phyloP scores from a whole-genome alignment of 2,888 invertebrate species.

The Brachylomia viminalis region DNA sequence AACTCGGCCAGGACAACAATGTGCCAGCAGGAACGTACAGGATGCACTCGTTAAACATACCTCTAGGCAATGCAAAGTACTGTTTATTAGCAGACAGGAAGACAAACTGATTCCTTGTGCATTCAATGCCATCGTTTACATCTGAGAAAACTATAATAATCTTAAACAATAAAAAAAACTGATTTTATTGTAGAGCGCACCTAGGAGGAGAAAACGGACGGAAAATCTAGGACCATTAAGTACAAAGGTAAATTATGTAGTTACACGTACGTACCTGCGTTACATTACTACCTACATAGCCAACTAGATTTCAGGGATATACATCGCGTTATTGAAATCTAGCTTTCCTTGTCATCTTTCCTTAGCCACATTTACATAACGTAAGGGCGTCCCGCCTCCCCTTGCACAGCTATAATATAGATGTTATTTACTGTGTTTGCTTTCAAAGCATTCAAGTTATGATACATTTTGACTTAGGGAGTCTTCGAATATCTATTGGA shows the following conservation, averaged over 20 bases:
- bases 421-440: not conserved
- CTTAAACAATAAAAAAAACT: not conserved
- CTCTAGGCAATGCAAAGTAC: not conserved
- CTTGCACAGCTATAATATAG: not conserved
- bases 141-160: not conserved
- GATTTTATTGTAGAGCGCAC: not conserved
- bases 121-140: slow-evolving; percentile 22
- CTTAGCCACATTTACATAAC: slow-evolving; percentile 12
- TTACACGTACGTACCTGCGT: not conserved
- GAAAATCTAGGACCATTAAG: not conserved
- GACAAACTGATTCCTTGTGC: slow-evolving; percentile 13
- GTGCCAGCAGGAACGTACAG: slow-evolving; percentile 19
- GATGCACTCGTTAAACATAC: slow-evolving; percentile 41
- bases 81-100: slow-evolving; percentile 13
- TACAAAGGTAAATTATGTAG: not conserved
- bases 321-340: not conserved
- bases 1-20: not conserved
- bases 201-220: not conserved
- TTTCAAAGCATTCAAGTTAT: not conserved
- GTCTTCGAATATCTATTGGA: not conserved
- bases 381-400: not conserved
- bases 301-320: slow-evolving; percentile 21
- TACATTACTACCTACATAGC: not conserved
- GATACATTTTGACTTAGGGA: not conserved
- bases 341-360: slow-evolving; percentile 41